phyloP scores from a whole-genome alignment of 2,113 vertebrate genomes.

The Tragelaphus imberbis region DNA sequence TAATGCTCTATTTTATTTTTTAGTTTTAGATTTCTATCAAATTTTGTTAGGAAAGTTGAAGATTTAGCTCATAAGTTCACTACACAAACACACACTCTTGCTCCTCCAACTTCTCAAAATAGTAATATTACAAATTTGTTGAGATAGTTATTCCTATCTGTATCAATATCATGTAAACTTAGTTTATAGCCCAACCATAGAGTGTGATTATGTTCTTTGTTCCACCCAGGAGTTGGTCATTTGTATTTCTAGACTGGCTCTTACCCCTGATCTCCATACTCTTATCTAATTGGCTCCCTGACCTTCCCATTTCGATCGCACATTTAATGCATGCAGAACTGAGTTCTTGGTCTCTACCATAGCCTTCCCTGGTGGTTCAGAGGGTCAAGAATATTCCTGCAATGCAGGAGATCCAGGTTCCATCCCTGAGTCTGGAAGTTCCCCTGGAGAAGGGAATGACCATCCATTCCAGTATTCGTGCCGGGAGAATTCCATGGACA shows the following conservation, averaged over 20 bases:
- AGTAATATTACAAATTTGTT: not conserved
- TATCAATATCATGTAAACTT: not conserved
- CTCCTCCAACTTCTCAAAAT: not conserved
- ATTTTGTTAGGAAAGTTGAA: not conserved
- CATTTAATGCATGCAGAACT: not conserved
- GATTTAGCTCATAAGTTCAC: not conserved
- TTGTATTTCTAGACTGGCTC: not conserved
- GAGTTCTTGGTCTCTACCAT: not conserved
- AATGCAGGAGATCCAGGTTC: not conserved
- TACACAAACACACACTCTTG: not conserved
- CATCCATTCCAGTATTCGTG: not conserved
- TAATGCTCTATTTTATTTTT: conserved; percentile 15
- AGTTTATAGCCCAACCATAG: not conserved
- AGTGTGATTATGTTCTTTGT: not conserved
- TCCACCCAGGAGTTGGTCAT: not conserved
- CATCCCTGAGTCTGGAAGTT: not conserved
- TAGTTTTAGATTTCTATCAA: not conserved
- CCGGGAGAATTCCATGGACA: not conserved
- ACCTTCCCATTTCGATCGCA: not conserved
- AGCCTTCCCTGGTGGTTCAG: not conserved
- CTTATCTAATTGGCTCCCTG: not conserved
- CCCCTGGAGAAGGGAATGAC: not conserved
- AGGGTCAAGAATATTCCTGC: not conserved
- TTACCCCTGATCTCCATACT: not conserved
- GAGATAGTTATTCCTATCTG: not conserved